These are phyloP conservation scores for Eudemis profundana DNA, from an alignment of 2,888 invertebrate species.

Conservation along the genomic window DNA sequence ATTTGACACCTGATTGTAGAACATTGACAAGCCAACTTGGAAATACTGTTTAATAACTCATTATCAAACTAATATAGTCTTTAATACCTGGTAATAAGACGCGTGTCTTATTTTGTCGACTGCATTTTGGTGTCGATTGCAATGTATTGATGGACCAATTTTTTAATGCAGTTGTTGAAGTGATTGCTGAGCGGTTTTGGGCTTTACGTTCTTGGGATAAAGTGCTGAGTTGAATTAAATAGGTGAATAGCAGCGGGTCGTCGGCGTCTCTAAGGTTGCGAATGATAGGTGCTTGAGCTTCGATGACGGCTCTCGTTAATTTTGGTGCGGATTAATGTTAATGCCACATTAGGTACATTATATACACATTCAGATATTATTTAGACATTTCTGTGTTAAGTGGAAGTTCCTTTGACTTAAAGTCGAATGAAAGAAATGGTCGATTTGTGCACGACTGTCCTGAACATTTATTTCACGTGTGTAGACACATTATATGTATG, in stretches of 20 bases:
- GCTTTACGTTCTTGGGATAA: neutral
- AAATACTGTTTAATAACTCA: neutral
- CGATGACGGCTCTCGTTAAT: constrained; percentile 40
- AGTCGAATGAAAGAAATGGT: neutral
- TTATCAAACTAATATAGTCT: neutral
- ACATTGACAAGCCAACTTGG: constrained; percentile 24
- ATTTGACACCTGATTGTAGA: constrained; percentile 43
- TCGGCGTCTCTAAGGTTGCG: constrained; percentile 42
- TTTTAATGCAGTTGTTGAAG: neutral
- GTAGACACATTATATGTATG: too few relatives aligned
- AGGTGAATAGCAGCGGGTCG: neutral
- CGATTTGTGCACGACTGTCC: too few relatives aligned
- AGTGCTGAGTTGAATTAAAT: neutral
- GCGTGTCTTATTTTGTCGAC: neutral
- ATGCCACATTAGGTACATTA: constrained; percentile 4
- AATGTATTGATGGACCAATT: constrained; percentile 33
- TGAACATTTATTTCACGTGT: too few relatives aligned
- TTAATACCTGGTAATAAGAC: neutral
- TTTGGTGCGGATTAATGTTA: constrained; percentile 31
- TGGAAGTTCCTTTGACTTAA: neutral
- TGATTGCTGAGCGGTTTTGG: neutral
- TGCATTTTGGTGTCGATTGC: constrained; percentile 6
- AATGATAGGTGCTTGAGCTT: constrained; percentile 40
- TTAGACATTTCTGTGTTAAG: constrained; percentile 10
- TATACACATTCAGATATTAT: constrained; percentile 1